Evolutionary conservation across 2,888 invertebrate species (phyloP), one percentile per base, ranked within the genome.

Genomic region (Xestia c-nigrum): DNA sequence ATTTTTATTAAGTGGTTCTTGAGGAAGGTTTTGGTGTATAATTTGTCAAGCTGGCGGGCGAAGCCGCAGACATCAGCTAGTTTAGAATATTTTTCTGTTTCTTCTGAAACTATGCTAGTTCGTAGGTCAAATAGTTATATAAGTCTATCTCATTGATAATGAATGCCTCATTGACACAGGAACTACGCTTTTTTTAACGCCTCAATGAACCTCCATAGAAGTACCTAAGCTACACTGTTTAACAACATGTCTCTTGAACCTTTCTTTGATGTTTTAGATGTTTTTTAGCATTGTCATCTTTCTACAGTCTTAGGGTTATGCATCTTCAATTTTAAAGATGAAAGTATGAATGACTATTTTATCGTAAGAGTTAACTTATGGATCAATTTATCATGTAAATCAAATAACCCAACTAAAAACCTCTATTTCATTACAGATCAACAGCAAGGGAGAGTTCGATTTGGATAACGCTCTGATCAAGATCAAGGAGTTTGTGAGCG

Each of bases 381-480:
- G 31, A 40, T 14, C 12, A 24, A 12, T 65, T 1, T 21, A 63
- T 57, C 14, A 52, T 0, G 10, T 21, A 31, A 14, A 66, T 31
- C 5, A 38, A 67, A 24, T 10, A 19, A 9, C 19, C 10, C 6
- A 12, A 66, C 5, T 21, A 31, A 21, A 5, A 10, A 70, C 24
- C 6, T 21, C 10, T 40, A 40, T 43, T 63, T 40, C 0, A 52
- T 82, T 84, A 47, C 81, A 90, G 90, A 63, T 90, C 10, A 84
- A 87, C 55, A 76, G 68, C 9, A 66, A 85, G 14, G 88, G 88
- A 10, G 50, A 80, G 3, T 87, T 77, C 12, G 81, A 86, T 24
- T 24, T 76, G 0, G 81, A 80, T 3, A 72, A 47, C 1, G 66
- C 74, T 67, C 43, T 86, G 24, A 69, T 55, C 12, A 75, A 80